phyloP scores from a whole-genome alignment of 2,797 vertebrate species.

The Oreortyx pictus region DNA sequence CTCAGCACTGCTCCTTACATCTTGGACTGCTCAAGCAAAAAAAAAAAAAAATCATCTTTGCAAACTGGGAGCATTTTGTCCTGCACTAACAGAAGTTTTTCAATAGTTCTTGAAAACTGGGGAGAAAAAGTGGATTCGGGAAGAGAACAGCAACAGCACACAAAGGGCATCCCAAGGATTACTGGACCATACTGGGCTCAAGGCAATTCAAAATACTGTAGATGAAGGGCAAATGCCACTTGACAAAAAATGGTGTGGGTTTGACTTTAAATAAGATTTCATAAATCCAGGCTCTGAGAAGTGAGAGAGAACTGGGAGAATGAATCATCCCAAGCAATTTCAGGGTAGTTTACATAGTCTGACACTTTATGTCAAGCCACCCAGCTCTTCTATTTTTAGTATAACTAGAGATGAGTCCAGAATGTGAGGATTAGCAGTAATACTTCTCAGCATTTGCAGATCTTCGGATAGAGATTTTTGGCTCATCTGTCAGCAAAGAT shows the following conservation, averaged over 20 bases:
- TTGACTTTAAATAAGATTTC: slow-evolving; percentile 41
- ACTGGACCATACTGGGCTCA: not conserved
- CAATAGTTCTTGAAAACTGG: not conserved
- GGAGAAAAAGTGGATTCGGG: not conserved
- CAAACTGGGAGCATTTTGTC: slow-evolving; percentile 6
- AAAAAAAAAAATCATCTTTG: not conserved
- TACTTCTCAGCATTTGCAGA: slow-evolving; percentile 18
- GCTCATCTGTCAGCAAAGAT: not conserved
- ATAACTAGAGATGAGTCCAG: not conserved
- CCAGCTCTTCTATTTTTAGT: slow-evolving; percentile 26
- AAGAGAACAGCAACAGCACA: not conserved
- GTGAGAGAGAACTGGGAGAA: not conserved
- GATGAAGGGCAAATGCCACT: slow-evolving; percentile 5
- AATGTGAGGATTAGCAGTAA: slow-evolving; percentile 30
- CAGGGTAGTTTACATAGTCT: slow-evolving; percentile 35
- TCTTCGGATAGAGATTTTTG: slow-evolving; percentile 3
- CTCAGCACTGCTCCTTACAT: not conserved
- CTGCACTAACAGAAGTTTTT: not conserved
- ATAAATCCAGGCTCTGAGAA: slow-evolving; percentile 2
- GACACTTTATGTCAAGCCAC: slow-evolving; percentile 23
- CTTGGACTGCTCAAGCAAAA: not conserved
- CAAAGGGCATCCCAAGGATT: not conserved
- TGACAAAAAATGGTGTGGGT: not conserved
- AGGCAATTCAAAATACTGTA: not conserved
- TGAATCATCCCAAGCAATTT: slow-evolving; percentile 44